Evolutionary conservation across 2,888 invertebrate species (phyloP).

Genomic region (Creontiades dilutus): DNA sequence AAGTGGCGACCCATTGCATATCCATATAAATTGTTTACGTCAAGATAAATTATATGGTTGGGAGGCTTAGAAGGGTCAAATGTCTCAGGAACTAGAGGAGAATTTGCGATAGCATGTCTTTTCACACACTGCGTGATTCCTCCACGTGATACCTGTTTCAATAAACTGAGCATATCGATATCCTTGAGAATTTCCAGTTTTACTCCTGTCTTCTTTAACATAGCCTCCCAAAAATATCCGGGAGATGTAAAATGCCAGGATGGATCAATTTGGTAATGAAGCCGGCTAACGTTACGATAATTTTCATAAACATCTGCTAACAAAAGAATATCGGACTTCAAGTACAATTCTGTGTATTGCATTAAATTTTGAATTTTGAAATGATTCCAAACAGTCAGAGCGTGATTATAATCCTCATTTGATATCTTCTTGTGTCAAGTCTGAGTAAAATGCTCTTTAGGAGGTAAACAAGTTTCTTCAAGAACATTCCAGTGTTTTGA

Average conservation of each 20-base stretch:
- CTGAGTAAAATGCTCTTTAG: constrained; percentile 75
- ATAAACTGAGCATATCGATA: constrained; percentile 77
- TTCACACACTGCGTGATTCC: constrained; percentile 77
- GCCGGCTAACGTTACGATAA: constrained; percentile 54
- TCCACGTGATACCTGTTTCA: constrained; percentile 77
- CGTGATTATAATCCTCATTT: constrained; percentile 77
- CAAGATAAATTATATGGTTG: constrained; percentile 77
- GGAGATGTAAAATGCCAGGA: not conserved
- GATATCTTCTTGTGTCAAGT: constrained; percentile 74
- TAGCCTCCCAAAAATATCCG: too few species aligned
- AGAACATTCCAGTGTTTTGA: constrained; percentile 70
- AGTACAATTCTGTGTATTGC: constrained; percentile 76
- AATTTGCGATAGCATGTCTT: constrained; percentile 77
- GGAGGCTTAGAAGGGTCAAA: constrained; percentile 76
- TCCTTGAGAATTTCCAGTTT: constrained; percentile 75
- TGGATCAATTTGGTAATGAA: not conserved
- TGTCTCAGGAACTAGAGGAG: constrained; percentile 77
- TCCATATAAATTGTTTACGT: constrained; percentile 76
- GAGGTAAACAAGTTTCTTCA: constrained; percentile 75
- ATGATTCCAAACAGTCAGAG: constrained; percentile 77
- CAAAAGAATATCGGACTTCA: constrained; percentile 68
- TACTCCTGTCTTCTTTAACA: not conserved
- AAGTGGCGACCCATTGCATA: constrained; percentile 75
- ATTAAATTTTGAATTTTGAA: constrained; percentile 77
- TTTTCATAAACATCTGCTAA: constrained; percentile 73